Evolutionary conservation across 2,113 vertebrate species (phyloP).

Genomic region (Alethe diademata): DNA sequence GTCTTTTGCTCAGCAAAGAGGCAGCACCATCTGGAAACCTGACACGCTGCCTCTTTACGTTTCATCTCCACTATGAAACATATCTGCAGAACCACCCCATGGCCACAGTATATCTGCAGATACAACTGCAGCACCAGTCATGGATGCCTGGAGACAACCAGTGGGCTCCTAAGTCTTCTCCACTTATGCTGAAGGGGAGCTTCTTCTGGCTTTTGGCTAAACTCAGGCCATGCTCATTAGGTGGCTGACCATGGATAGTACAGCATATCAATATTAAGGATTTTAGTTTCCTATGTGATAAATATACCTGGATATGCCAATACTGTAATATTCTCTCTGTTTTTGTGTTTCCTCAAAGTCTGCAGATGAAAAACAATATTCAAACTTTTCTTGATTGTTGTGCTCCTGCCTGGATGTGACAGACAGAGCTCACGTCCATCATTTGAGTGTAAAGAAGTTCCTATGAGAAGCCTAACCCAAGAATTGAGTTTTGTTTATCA

Average conservation of each 20-base stretch:
- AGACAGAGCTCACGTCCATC: background rate
- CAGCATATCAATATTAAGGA: background rate
- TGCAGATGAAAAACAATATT: background rate
- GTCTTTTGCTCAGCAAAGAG: background rate
- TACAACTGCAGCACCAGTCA: background rate
- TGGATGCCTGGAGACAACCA: background rate
- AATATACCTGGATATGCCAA: background rate
- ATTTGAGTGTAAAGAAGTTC: background rate
- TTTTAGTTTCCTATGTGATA: background rate
- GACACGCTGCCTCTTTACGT: background rate
- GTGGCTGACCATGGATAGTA: background rate
- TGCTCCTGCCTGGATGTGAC: background rate
- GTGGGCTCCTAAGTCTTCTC: background rate
- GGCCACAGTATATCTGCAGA: background rate
- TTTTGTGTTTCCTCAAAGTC: background rate
- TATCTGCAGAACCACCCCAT: background rate
- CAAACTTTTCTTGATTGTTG: background rate
- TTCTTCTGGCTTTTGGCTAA: background rate
- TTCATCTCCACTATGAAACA: background rate
- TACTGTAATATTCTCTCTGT: background rate
- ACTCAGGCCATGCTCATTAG: background rate
- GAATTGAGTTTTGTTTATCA: background rate
- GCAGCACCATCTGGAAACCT: conserved; percentile 6
- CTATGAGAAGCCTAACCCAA: background rate
- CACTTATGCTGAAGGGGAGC: accelerated